Evolutionary conservation across 1,140 invertebrate genomes (phyloP).

Genomic region (Aphidius gifuensis): DNA sequence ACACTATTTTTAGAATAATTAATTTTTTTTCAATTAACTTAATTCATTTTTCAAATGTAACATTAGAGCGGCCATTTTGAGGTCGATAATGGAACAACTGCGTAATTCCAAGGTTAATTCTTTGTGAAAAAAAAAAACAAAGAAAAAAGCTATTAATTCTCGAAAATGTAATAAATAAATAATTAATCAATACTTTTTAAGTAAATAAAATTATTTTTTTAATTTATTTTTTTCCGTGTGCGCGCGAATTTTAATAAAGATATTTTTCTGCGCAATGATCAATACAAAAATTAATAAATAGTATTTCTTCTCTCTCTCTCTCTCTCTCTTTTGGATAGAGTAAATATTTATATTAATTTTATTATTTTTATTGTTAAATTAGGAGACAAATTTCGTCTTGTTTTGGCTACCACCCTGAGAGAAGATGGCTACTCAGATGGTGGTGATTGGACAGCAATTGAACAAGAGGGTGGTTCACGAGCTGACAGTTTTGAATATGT

Average conservation of each 20-base stretch:
- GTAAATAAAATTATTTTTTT: too few species aligned
- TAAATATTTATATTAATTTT: too few species aligned
- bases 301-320: too few species aligned
- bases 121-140: too few species aligned
- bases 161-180: too few species aligned
- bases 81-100: constrained; percentile 17
- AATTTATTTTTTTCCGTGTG: too few species aligned
- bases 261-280: too few species aligned
- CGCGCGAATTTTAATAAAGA: too few species aligned
- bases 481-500: constrained; percentile 99
- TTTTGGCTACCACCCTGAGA: constrained; percentile 89
- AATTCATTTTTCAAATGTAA: neutral
- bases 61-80: constrained; percentile 18
- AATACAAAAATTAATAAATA: too few species aligned
- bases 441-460: constrained; percentile 87
- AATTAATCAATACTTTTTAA: too few species aligned
- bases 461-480: constrained; percentile 75
- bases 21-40: neutral
- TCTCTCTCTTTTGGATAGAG: too few species aligned
- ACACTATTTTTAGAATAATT: too few species aligned
- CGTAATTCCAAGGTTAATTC: constrained; percentile 13
- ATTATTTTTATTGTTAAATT: constrained; percentile 25
- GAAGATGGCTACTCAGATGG: constrained; percentile 96
- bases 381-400: constrained; percentile 90
- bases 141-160: neutral